These are phyloP conservation scores for Asobara japonica DNA, from an alignment of 1,140 invertebrate species.

Conservation along the genomic window DNA sequence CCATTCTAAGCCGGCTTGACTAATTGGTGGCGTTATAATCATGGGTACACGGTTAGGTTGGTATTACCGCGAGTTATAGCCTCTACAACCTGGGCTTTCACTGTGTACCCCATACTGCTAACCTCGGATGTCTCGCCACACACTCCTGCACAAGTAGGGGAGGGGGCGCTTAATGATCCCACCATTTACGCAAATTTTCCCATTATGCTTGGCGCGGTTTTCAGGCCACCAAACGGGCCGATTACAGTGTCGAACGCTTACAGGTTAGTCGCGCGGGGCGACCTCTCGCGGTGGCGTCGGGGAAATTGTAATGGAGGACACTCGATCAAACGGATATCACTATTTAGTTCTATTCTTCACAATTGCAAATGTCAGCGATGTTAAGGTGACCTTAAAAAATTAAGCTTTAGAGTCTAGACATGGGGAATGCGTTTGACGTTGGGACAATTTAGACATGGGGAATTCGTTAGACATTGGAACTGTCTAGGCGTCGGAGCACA, in stretches of 20 bases:
- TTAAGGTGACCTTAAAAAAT: too few relatives aligned
- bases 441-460: too few relatives aligned
- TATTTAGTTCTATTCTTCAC: too few relatives aligned
- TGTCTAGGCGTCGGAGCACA: too few relatives aligned
- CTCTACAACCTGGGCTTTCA: conserved; percentile 35
- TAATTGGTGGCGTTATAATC: conserved; percentile 68
- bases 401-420: too few relatives aligned
- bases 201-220: conserved; percentile 65
- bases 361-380: too few relatives aligned
- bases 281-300: neutral
- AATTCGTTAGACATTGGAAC: too few relatives aligned
- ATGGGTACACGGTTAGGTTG: conserved; percentile 67
- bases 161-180: conserved; percentile 61
- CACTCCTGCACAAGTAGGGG: conserved; percentile 41
- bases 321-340: too few relatives aligned
- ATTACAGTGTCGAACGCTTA: conserved; percentile 37
- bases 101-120: conserved; percentile 12
- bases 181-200: conserved; percentile 68
- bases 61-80: conserved; percentile 68
- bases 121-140: conserved; percentile 39
- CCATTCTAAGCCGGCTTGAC: conserved; percentile 67
- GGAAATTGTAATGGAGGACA: too few relatives aligned
- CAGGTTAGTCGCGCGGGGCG: neutral
- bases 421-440: too few relatives aligned
- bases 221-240: conserved; percentile 54